phyloP scores from a whole-genome alignment of 92 coral and sea anemone species.

The Pocillopora grandis region DNA sequence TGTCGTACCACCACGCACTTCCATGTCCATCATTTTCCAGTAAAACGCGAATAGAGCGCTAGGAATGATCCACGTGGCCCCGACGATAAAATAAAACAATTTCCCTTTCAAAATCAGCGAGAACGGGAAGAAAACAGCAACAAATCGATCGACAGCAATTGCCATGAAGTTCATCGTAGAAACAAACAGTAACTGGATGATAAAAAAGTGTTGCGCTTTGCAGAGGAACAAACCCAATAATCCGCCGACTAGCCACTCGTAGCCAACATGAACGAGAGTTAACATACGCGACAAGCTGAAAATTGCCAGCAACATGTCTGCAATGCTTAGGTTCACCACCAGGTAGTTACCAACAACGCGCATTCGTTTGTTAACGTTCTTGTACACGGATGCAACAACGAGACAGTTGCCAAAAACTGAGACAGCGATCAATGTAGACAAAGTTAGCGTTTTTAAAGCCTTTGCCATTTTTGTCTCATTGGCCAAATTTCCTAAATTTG shows the following conservation, averaged over 20 bases:
- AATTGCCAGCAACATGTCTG: constrained; percentile 33
- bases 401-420: constrained; percentile 46
- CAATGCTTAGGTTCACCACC: constrained; percentile 50
- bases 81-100: constrained; percentile 38
- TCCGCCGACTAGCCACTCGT: constrained; percentile 29
- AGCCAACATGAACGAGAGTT: constrained; percentile 20
- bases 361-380: constrained; percentile 52
- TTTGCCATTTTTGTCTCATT: not conserved
- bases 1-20: constrained; percentile 10
- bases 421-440: constrained; percentile 27
- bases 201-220: constrained; percentile 42
- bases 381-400: constrained; percentile 38
- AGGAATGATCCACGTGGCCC: constrained; percentile 28
- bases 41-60: constrained; percentile 35
- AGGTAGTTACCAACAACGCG: constrained; percentile 45
- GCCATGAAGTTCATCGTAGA: constrained; percentile 51
- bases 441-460: constrained; percentile 19
- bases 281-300: constrained; percentile 49
- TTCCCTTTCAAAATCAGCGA: constrained; percentile 34
- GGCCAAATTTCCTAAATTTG: not conserved
- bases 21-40: constrained; percentile 22
- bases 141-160: constrained; percentile 55
- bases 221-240: constrained; percentile 36
- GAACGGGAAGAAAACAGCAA: constrained; percentile 53
- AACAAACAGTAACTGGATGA: constrained; percentile 32